These are phyloP conservation scores for Neoarius graeffei DNA, from an alignment of 2,113 vertebrate species.

Conservation along the genomic window DNA sequence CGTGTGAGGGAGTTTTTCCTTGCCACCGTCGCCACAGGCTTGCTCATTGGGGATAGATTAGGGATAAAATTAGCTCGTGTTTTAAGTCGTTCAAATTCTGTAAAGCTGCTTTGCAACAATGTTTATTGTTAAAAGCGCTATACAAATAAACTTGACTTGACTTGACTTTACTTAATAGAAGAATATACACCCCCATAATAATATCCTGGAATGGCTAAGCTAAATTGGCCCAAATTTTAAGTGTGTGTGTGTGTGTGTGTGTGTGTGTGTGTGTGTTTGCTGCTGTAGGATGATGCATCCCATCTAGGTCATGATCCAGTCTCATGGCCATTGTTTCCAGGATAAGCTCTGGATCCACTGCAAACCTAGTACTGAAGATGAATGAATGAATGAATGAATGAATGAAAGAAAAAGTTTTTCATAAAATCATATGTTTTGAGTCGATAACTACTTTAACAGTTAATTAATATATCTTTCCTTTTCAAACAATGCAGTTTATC, in stretches of 20 bases:
- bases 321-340: not conserved
- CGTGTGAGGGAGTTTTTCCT: no score
- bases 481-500: constrained; percentile 14
- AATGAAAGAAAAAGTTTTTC: not conserved
- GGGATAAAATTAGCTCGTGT: no score
- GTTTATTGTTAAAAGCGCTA: no score
- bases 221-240: not conserved
- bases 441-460: not conserved
- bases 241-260: not conserved
- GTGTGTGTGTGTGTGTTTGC: not conserved
- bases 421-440: not conserved
- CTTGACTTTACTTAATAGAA: no score
- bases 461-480: constrained; percentile 18
- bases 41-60: no score
- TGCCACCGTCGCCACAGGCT: no score
- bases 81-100: no score
- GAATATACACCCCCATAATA: not conserved
- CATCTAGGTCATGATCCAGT: not conserved
- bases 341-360: not conserved
- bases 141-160: no score
- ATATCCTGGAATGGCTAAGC: not conserved
- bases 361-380: not conserved
- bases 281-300: not conserved
- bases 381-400: not conserved
- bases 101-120: no score